phyloP scores from a whole-genome alignment of 2,797 vertebrate species.

The Emydoidea blandingii region DNA sequence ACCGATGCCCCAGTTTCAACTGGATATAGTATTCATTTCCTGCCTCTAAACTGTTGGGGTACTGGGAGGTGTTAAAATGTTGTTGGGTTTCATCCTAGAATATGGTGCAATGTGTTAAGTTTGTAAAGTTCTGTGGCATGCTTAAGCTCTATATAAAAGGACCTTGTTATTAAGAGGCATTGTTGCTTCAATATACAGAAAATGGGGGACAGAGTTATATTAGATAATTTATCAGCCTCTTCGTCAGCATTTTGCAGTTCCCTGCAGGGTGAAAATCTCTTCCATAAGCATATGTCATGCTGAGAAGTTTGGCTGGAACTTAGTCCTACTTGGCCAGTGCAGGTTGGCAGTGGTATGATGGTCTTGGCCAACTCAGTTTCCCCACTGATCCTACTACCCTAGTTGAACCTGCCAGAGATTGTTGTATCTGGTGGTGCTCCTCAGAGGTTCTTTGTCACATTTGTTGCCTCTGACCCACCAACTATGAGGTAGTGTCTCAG shows the following conservation, averaged over 20 bases:
- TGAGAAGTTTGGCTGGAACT: slow-evolving; percentile 51
- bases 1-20: slow-evolving; percentile 2
- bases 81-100: slow-evolving; percentile 67
- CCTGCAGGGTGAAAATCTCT: not conserved
- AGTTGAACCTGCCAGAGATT: slow-evolving; percentile 6
- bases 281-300: accelerated
- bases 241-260: not conserved
- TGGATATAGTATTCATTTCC: slow-evolving; percentile 71
- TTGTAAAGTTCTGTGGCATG: not conserved
- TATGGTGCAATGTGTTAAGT: not conserved
- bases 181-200: not conserved
- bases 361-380: slow-evolving; percentile 19
- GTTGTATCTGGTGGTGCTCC: not conserved
- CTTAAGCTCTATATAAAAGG: not conserved
- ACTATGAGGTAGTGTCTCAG: slow-evolving; percentile 68
- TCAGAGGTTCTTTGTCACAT: not conserved
- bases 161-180: not conserved
- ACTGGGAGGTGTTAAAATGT: slow-evolving; percentile 60
- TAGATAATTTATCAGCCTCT: not conserved
- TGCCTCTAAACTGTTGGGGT: slow-evolving; percentile 52
- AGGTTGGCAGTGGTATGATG: not conserved
- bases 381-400: not conserved
- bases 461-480: slow-evolving; percentile 31
- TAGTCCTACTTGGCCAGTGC: slow-evolving; percentile 65
- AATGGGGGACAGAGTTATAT: not conserved